Evolutionary conservation across 2,888 invertebrate genomes (phyloP), one percentile per base, ranked within the genome.

Genomic region (Rugalucina vietnamica): DNA sequence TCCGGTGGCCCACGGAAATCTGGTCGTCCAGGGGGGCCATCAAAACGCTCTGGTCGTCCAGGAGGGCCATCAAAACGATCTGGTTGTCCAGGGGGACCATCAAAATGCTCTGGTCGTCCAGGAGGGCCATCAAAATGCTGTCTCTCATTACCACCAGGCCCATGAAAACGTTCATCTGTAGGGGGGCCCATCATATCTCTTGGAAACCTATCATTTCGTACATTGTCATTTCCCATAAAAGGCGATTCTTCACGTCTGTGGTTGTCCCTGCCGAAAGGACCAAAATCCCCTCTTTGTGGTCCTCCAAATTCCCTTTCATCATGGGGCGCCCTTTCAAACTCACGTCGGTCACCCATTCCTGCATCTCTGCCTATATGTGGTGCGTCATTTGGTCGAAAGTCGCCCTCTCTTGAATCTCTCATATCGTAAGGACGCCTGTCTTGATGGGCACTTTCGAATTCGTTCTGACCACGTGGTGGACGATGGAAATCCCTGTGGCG

Each of bases 1-100:
- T n/a, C 18, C 24, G 39, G 72, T 29, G 72, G 72, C n/a, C 72
- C 39, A 14, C 34, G 43, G 24, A 72, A 72, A 27, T 72, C 72
- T 1, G 72, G 43, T 24, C 72, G 27, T 24, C 39, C 50, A 12
- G 50, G 69, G 10, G 76, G 57, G 5, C 76, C 76, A 34, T 27
- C 54, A n/a, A 54, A 37, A 18, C 34, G 74, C 29, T 18, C 72
- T 1, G 72, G 43, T 24, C 72, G 27, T 24, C 39, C 50, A 12
- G 50, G 69, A 8, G 76, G 57, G 5, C 76, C 76, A 34, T 27
- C 54, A n/a, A 54, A 37, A 18, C 34, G 74, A 10, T 18, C 72
- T 1, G 72, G 43, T 24, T 43, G 27, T 24, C 39, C 50, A 12
- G 50, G 69, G 10, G 76, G 57, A 5, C 76, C 76, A 34, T 27